phyloP scores from a whole-genome alignment of 2,888 invertebrate genomes.

The Ischnura elegans region DNA sequence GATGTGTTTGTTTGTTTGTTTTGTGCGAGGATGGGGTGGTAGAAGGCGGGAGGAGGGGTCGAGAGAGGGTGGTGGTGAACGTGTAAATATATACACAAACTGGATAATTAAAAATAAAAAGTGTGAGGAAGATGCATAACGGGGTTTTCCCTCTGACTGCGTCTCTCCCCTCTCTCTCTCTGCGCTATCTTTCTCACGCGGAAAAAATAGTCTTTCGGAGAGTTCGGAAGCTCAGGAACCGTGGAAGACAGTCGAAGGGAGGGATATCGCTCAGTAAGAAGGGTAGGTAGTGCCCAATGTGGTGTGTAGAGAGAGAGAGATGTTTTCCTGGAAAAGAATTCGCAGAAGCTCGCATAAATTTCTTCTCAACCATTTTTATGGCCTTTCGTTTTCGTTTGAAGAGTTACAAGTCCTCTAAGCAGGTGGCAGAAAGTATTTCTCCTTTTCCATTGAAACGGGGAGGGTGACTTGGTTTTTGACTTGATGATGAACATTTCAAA shows the following conservation, averaged over 20 bases:
- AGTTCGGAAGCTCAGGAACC: neutral
- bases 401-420: too few relatives aligned
- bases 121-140: neutral
- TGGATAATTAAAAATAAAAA: slow-evolving; percentile 35
- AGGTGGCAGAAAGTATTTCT: too few relatives aligned
- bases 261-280: neutral
- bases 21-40: neutral
- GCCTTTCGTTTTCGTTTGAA: too few relatives aligned
- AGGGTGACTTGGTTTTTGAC: too few relatives aligned
- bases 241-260: neutral
- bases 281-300: neutral
- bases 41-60: neutral
- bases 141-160: slow-evolving; percentile 47
- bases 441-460: too few relatives aligned
- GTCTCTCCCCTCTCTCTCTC: neutral
- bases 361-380: neutral
- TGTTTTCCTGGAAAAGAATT: neutral
- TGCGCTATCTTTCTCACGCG: neutral
- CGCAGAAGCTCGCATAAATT: neutral
- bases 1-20: neutral
- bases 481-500: too few relatives aligned
- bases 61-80: neutral
- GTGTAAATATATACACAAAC: slow-evolving; percentile 19
- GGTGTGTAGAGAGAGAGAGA: neutral
- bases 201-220: slow-evolving; percentile 18